Evolutionary conservation across 2,797 vertebrate species (phyloP), one percentile per base, ranked within the genome.

Genomic region (Aulostomus chinensis): DNA sequence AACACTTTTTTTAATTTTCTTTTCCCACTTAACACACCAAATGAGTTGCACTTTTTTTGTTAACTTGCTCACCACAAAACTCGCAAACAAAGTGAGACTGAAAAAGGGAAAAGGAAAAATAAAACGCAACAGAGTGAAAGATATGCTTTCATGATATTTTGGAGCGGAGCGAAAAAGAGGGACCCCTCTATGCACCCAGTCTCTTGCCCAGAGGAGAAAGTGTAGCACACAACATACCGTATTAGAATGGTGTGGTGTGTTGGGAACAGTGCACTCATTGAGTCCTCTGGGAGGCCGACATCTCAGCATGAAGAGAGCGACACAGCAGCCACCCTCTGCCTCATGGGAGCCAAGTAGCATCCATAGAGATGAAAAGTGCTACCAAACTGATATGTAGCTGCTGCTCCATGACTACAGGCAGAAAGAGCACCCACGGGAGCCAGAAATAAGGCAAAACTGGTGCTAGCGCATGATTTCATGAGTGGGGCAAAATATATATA

Each of bases 291-390:
- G 81, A 81, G 40, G 47, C 55, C 0, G 2, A 67, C 62, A 67
- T 73, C 65, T 34, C 46, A 13, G 45, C 45, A 70, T 58, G 62
- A 40, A 66, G 42, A 58, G 59, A 71, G 65, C 32, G 4, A 38
- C 45, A 49, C 43, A 41, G 51, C 53, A 67, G 56, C 49, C 18
- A 67, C 43, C 38, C 53, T 51, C 29, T n/a, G 57, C 59, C 81
- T 78, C 76, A 9, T 30, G 84, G 71, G 83, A 87, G 52, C 53
- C n/a, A 51, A 51, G 68, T 41, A 74, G 54, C 66, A 76, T 73
- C 57, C 53, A 34, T 34, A 50, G 52, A 67, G 53, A 76, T 50
- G 40, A 40, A 43, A 71, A 69, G 46, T 32, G 60, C 42, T 53
- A 42, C 46, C 60, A 49, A 74, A 62, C 35, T 55, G 66, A 73